Conservation (phyloP, 2,888 invertebrate genomes). For the Beris chalybata region DNA sequence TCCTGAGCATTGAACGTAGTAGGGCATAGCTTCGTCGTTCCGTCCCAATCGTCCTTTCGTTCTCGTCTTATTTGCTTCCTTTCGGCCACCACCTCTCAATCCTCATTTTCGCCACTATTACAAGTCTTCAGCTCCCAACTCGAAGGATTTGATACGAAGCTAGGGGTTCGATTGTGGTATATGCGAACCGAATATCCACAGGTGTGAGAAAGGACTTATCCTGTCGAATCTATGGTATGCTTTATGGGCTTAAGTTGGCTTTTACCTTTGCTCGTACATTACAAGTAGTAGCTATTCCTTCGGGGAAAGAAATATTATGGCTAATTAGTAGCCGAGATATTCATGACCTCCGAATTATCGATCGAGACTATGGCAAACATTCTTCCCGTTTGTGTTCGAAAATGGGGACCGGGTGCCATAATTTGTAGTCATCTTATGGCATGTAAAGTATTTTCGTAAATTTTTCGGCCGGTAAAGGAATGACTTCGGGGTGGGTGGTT, state of each 20-base stretch:
- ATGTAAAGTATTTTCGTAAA: constrained; percentile 5
- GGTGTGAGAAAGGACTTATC: constrained; percentile 18
- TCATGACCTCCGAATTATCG: constrained; percentile 22
- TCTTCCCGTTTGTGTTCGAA: background rate
- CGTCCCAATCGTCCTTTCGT: background rate
- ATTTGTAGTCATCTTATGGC: constrained; percentile 10
- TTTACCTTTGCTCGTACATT: constrained; percentile 2
- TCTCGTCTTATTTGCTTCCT: constrained; percentile 5
- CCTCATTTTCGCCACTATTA: no score
- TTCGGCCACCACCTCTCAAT: background rate
- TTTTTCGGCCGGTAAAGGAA: no score
- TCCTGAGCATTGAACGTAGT: constrained; percentile 7
- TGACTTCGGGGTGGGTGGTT: background rate
- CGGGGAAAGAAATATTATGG: constrained; percentile 19
- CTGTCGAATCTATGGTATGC: constrained; percentile 16
- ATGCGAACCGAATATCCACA: constrained; percentile 12
- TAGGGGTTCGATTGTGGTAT: no score
- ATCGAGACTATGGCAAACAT: constrained; percentile 5
- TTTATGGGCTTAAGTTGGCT: constrained; percentile 27
- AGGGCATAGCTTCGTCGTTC: constrained; percentile 16
- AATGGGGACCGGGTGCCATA: background rate
- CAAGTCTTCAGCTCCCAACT: no score
- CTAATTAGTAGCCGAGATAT: constrained; percentile 26
- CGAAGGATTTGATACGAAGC: no score
- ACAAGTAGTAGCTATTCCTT: background rate